Percentiles rank a stretch among this genome's conserved stretches.
Evolutionary conservation across 2,888 invertebrate genomes (phyloP).

Genomic region (Drosophila barbarae): DNA sequence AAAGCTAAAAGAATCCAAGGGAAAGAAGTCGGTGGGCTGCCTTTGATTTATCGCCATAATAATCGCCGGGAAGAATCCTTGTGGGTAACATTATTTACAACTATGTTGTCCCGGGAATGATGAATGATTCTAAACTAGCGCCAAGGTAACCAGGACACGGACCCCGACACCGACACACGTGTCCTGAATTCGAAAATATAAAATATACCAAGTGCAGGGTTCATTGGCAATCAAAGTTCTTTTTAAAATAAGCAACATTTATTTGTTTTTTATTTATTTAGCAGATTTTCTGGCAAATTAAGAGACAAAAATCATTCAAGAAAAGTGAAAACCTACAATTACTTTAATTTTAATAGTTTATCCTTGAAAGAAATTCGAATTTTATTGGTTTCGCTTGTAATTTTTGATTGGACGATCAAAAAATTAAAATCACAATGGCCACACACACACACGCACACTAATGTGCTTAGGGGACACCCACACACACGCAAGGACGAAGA

Average conservation of each 20-base stretch:
- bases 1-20: background rate
- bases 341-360: background rate
- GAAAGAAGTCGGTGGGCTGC: conserved; percentile 13
- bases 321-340: background rate
- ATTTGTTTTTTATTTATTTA: too few relatives aligned
- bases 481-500: conserved; percentile 30
- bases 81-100: conserved; percentile 76
- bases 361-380: background rate
- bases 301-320: too few relatives aligned
- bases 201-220: background rate
- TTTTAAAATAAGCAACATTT: too few relatives aligned
- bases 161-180: background rate
- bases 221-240: conserved; percentile 1
- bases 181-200: background rate
- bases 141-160: conserved; percentile 30
- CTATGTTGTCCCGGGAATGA: conserved; percentile 65
- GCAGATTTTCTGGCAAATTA: too few relatives aligned
- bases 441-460: conserved; percentile 4
- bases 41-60: conserved; percentile 76
- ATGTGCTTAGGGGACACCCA: conserved; percentile 36
- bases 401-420: conserved; percentile 12
- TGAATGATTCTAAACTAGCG: conserved; percentile 61
- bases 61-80: conserved; percentile 69
- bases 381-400: background rate
- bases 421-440: conserved; percentile 32